Evolutionary conservation across 2,113 vertebrate genomes (phyloP), one percentile per base, ranked within the genome.

Genomic region (Datnioides undecimradiatus): DNA sequence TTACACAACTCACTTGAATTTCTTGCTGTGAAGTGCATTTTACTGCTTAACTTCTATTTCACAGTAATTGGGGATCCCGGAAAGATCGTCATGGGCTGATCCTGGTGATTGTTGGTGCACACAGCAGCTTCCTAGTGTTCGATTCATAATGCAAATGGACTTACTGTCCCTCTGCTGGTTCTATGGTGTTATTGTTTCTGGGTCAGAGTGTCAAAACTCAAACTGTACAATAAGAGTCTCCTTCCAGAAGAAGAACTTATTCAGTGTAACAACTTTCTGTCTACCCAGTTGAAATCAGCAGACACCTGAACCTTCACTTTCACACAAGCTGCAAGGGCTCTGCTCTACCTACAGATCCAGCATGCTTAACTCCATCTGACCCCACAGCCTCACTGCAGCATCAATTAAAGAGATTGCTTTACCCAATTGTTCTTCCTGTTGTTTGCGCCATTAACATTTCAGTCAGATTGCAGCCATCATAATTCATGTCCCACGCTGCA

Each of bases 371-470:
- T 74, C 34, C 21, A 14, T 59, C 31, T 49, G 58, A 60, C 63
- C 57, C 25, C 19, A 14, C 46, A 31, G 59, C 54, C 65, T 51
- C 51, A 23, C 64, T 59, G 58, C 67, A 63, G 84, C 58, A 66
- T 69, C 81, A 73, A 68, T 82, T 82, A 86, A 84, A 84, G 55
- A 11, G 36, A 88, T 74, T 80, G 83, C 81, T 72, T 86, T 80
- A 46, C 64, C 66, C 38, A 59, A 19, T 79, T 80, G 60, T 86
- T 80, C 52, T 62, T 73, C 2, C 63, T 25, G 13, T 82, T 66
- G 64, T 82, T 76, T 70, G 74, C 51, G 11, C 27, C 66, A 65
- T 79, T 73, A 76, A 74, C 72, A 80, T 84, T 90, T 84, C 74
- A 71, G 72, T 82, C 78, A 51, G 59, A 84, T 75, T 86, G 77